Base-by-base conservation (phyloP, 2,797 vertebrate species). In the Chloroceryle amazona region DNA sequence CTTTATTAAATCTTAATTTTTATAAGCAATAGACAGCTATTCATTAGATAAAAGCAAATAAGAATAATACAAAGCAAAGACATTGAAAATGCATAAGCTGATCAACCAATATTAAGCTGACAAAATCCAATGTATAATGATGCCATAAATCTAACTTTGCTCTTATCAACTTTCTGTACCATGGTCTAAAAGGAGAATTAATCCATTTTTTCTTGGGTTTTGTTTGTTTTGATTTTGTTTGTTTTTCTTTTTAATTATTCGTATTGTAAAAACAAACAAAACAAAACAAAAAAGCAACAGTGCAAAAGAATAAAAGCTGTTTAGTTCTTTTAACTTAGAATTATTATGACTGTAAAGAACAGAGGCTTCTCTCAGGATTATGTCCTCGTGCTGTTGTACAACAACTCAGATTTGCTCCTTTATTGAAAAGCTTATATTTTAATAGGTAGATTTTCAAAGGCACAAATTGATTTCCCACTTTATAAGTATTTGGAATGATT, bases 321-420 rank as follows among this genome's bases (percentile, higher is more conserved):
- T 78, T 74, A 20, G 7, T 61, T 89, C 49, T 49, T 92, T 49
- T 66, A 75, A 62, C 35, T 29, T 79, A 39, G 37, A 90, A 75
- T 79, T 47, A 67, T 78, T 42, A 52, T 26, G 8, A 67, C 39
- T 68, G 13, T n/a, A 61, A 21, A 79, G 58, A 75, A 54, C 18
- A 75, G 29, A 65, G 26, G 19, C 2, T 84, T 93, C 66, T 61
- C 33, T 72, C 16, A 68, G 39, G 31, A 87, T 82, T 91, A 70
- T 23, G 28, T 60, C 35, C 42, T 76, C 42, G 28, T 66, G 72
- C 31, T 54, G 11, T 35, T 82, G 9, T 76, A 73, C 25, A 91
- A 66, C 39, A 82, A 89, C n/a, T 75, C n/a, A 95, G 63, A 70
- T 92, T 87, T 92, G 58, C 15, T 75, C n/a, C 10, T 51, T 90